Evolutionary conservation across 2,888 invertebrate species (phyloP).

Genomic region (Notodonta ziczac): DNA sequence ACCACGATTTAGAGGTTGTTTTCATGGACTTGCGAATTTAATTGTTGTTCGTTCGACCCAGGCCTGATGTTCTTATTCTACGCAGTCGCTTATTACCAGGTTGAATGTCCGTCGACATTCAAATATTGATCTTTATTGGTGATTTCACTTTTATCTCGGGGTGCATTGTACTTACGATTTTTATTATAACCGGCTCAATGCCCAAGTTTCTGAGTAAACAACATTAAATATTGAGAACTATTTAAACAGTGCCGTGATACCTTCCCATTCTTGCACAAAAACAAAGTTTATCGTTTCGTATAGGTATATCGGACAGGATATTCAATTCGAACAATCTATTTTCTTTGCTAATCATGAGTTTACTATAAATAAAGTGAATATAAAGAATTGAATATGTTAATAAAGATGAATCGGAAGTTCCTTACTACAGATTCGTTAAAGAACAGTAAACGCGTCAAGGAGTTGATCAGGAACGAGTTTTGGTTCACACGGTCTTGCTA

Average conservation of each 20-base stretch:
- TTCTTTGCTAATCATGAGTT: too few relatives aligned
- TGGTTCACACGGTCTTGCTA: conserved; percentile 21
- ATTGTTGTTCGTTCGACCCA: conserved; percentile 16
- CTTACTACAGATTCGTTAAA: not conserved
- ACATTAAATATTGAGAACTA: conserved; percentile 2
- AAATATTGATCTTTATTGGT: conserved; percentile 54
- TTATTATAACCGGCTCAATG: conserved; percentile 13
- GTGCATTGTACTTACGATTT: conserved; percentile 43
- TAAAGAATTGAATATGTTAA: not conserved
- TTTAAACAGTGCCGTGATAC: not conserved
- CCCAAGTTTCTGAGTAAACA: conserved; percentile 12
- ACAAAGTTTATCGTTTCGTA: not conserved
- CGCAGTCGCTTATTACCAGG: conserved; percentile 34
- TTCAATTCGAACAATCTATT: not conserved
- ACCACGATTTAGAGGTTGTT: conserved; percentile 27
- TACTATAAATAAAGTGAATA: not conserved
- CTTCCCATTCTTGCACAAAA: not conserved
- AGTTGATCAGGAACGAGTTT: conserved; percentile 17
- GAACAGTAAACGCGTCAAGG: conserved; percentile 2
- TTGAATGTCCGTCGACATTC: conserved; percentile 55
- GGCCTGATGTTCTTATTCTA: conserved; percentile 24
- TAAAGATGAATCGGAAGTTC: not conserved
- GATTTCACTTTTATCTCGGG: conserved; percentile 57
- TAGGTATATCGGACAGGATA: not conserved
- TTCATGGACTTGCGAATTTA: conserved; percentile 21